Evolutionary conservation across 2,888 invertebrate species (phyloP), one percentile per base, ranked within the genome.

Genomic region (Homarus gammarus): DNA sequence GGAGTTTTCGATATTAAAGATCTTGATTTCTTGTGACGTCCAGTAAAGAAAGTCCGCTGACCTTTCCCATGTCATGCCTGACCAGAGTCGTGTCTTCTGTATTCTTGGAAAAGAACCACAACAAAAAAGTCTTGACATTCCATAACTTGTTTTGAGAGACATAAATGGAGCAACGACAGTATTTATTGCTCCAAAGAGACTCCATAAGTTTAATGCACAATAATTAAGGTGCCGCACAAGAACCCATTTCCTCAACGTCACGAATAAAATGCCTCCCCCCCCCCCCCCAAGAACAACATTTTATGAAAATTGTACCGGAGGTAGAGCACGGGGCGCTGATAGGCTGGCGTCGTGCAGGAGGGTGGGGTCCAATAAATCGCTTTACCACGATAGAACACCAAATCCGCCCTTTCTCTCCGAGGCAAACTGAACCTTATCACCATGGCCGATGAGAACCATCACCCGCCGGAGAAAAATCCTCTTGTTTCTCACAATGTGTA

Each of bases 261-360:
- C 83, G 83, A 83, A 70, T 51, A 49, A 40, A 70, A 83, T 51
- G 83, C 49, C 72, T n/a, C 70, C 72, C 73, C 49, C 70, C 83
- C 49, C 72, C n/a, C 70, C 72, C 73, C 49, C 70, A 72, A 72
- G 72, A 49, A 51, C 77, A 61, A 64, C 73, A 36, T 61, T 85
- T 85, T 44, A 77, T 38, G 85, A 85, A 85, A 85, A 77, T 85
- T 85, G 85, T 77, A 77, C 61, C 85, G 75, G 51, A 56, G 64
- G 85, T 85, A 85, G 85, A 51, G 77, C 83, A 83, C 83, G 72
- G 77, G 18, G 64, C 70, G 64, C 61, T 85, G 85, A 85, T 85
- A 85, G 85, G 85, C 49, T 40, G 31, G 68, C 64, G 77, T 85
- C 85, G 85, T 85, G 85, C 75, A 10, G 49, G 85, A 64, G 81